Evolutionary conservation across 2,797 vertebrate genomes (phyloP).

Genomic region (Nasua narica): DNA sequence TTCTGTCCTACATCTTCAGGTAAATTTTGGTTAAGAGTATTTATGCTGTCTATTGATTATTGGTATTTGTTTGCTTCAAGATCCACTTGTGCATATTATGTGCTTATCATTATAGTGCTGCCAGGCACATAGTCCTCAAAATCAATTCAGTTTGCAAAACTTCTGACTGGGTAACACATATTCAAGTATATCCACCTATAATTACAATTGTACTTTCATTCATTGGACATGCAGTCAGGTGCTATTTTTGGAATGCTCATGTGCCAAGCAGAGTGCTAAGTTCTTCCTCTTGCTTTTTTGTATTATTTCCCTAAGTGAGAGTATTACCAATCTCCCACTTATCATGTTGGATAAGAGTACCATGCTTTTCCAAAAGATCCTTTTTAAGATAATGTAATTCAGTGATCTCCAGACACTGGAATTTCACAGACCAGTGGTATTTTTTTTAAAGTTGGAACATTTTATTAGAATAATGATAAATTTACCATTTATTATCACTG

Average conservation of each 20-base stretch:
- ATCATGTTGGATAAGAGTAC: neutral
- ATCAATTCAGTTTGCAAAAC: neutral
- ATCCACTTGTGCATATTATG: neutral
- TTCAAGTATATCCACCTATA: neutral
- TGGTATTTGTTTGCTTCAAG: neutral
- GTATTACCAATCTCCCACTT: neutral
- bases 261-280: neutral
- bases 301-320: neutral
- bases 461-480: neutral
- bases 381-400: neutral
- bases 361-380: neutral
- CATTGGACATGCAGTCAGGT: neutral
- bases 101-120: neutral
- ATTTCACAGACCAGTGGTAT: neutral
- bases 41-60: neutral
- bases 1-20: neutral
- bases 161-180: neutral
- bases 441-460: neutral
- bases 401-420: neutral
- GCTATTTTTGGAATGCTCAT: neutral
- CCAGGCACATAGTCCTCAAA: neutral
- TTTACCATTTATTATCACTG: neutral
- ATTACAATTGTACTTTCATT: neutral
- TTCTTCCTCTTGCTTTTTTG: neutral
- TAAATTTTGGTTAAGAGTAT: neutral